Base-by-base conservation (phyloP, 2,797 vertebrate species). In the Eurystomus glaucurus region DNA sequence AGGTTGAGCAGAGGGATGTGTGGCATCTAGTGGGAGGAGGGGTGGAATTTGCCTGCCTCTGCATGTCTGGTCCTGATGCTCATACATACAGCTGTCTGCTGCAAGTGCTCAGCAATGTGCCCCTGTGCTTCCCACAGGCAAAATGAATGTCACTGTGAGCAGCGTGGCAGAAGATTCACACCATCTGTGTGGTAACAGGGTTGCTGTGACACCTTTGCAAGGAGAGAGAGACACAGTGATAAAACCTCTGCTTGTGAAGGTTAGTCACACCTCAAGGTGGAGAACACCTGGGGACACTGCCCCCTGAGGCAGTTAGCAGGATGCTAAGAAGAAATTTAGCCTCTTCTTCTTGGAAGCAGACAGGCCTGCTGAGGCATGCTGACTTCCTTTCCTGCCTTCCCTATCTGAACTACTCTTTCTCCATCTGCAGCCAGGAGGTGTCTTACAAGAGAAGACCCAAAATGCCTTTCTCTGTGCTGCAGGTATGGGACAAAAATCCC, bases 191-290 rank as follows among this genome's bases (percentile, higher is more conserved):
- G 77, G 29, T 46, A 95, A 91, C 31, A 54, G 37, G 52, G 86
- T 95, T 25, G 86, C 81, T 4, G 89, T 95, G 82, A 92, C 96
- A 31, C 98, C 97, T 41, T 11, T 35, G 35, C 95, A 35, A 55
- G 98, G 97, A 74, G 22, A 2, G 22, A 95, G 57, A 21, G 97
- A 98, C 39, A 51, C 82, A 2, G 82, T 98, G 69, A 91, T 97
- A 78, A 98, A 97, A 88, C 17, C 96, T 48, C 91, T 98, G 39
- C 92, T 98, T 37, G 97, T 98, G 85, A 98, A 97, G 97, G 97
- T 98, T 54, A 94, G 96, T 87, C 66, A 28, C 19, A 48, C 33
- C 22, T 68, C 43, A 46, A 50, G 28, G 26, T 46, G 29, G 19
- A 88, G 72, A 82, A 61, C 15, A 37, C 6, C 19, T 62, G 25